Evolutionary conservation across 2,888 invertebrate species (phyloP), one percentile per base, ranked within the genome.

Genomic region (Drosophila rubida): DNA sequence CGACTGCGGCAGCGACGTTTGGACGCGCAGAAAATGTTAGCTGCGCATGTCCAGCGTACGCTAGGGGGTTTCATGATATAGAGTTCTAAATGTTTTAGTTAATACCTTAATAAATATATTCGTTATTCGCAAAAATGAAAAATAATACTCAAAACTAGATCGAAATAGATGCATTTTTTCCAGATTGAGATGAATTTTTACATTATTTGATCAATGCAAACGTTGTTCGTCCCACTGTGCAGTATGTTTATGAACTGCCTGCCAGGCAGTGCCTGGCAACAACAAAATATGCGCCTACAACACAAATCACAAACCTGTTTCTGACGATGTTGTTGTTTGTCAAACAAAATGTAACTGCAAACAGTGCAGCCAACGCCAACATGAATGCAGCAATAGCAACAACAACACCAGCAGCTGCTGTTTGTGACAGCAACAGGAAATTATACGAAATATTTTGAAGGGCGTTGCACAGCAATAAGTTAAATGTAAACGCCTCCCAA

Each of bases 41-140:
- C 74, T 75, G 80, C 86, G 86, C 80, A 86, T 80, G 86, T 76
- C 64, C 62, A 66, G 48, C 59, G 37, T 48, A 6, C 64, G 49
- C 59, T 59, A 65, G 67, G 67, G 75, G 75, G 75, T 32, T 67
- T 51, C 64, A 53, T 37, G 25, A 44, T 19, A 5, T 25, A 19
- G 30, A 57, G 7, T 3, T 37, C 22, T 8, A n/a, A 35, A 30
- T 51, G 4, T 1, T 39, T 45, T 19, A 11, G n/a, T 9, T 13
- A 16, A 6, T 19, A 9, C 14, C 4, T n/a, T 30, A 46, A 11
- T 19, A 7, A 11, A 44, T 9, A 5, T 8, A 9, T 9, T 27
- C 8, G 16, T 19, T 5, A 11, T 30, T 11, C 11, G 13, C 7
- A 19, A 3, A 16, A 19, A 19, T 19, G 19, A 19, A 25, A 11